phyloP scores from a whole-genome alignment of 2,888 invertebrate species.

The Gibbula magus region DNA sequence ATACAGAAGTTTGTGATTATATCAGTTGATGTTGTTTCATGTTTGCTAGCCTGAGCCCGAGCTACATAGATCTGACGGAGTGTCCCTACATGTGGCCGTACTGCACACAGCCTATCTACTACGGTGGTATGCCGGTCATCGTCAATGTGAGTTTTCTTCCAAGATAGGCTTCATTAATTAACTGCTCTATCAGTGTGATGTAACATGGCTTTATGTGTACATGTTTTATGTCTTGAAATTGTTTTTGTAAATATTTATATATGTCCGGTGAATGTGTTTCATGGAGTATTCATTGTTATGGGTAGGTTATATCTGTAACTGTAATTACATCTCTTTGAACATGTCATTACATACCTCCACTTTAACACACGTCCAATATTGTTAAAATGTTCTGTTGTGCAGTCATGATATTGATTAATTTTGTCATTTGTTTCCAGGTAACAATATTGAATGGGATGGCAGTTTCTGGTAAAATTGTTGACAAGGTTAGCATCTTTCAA shows the following conservation, averaged over 20 bases:
- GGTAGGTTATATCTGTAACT: no score
- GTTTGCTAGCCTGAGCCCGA: constrained; percentile 78
- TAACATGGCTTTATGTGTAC: no score
- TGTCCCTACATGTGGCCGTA: constrained; percentile 99
- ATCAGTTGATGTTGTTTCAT: neutral
- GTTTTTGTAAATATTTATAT: no score
- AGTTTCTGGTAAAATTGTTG: constrained; percentile 87
- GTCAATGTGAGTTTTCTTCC: constrained; percentile 81
- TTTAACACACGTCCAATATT: no score
- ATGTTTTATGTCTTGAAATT: no score
- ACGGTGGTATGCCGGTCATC: constrained; percentile 89
- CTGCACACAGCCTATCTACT: constrained; percentile 94
- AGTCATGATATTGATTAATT: neutral
- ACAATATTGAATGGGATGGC: constrained; percentile 95
- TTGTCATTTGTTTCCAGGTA: constrained; percentile 73
- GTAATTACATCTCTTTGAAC: no score
- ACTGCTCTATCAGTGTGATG: no score
- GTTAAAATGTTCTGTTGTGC: no score
- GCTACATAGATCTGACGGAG: constrained; percentile 94
- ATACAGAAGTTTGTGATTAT: neutral
- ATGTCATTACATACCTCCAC: no score
- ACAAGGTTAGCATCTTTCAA: constrained; percentile 72
- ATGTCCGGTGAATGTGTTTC: no score
- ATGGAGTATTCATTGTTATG: no score
- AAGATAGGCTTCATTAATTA: neutral